Base-by-base conservation (phyloP, 2,888 invertebrate genomes). In the Lysandra bellargus region DNA sequence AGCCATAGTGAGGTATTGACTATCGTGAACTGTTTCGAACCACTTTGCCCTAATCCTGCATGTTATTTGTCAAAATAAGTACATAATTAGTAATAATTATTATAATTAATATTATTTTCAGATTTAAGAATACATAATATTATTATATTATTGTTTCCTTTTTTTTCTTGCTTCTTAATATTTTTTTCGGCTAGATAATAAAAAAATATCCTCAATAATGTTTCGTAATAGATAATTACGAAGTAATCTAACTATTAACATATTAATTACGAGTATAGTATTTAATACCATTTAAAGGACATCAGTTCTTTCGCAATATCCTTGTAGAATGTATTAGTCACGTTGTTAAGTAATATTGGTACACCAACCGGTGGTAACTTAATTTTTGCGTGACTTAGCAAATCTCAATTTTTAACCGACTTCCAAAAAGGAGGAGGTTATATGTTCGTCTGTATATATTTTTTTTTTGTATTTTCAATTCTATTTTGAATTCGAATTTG, bases 231-330 rank as follows among this genome's bases (percentile, higher is more conserved):
- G 33, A 1, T 69, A 69, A 69, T 69, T 33, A 69, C 69, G 69
- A 37, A 33, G 4, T 12, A 64, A 12, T 30, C 6, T 14, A 64
- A 30, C 64, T 23, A 57, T 57, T 17, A 23, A 23, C 23, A 23
- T 23, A 57, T 2, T 53, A 14, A 17, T 4, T 3, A 17, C 14
- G 1, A 4, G 57, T 57, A 14, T 33, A 69, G 69, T 69, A 69
- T 69, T 69, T 69, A 33, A 7, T 61, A 61, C 61, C n/a, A n/a
- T 69, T 69, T 69, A 69, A 33, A 69, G 69, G 69, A 69, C 33
- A 69, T 69, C 33, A 4, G 9, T 17, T 57, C 33, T 69, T 69
- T 69, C 33, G 69, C 14, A 69, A 69, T 37, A 69, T 69, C 69
- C 69, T 69, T 37, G 69, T 69, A 33, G 2, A 69, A 37, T 4